Evolutionary conservation across 2,113 vertebrate genomes (phyloP), one percentile per base, ranked within the genome.

Genomic region (Shinisaurus crocodilurus): DNA sequence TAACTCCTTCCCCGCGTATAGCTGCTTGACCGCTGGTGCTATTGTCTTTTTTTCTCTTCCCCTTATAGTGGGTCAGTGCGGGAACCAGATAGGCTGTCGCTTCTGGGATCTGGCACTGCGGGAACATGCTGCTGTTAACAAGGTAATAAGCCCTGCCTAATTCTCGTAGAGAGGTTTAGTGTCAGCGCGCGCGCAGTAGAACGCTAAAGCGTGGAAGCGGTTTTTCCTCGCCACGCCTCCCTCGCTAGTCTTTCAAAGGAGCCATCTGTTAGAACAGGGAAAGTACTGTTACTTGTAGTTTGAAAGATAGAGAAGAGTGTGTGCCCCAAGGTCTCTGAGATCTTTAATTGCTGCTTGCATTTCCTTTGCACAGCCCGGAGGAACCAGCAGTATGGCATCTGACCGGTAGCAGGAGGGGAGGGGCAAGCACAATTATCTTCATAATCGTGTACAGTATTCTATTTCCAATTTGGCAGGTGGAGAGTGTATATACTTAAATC

Each of bases 71-170:
- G 99, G 99, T 18, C 99, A 99, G 94, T 99, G 99, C 94, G 99
- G 99, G 27, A 99, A 99, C 97, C 99, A 99, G 95, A 96, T 99
- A 45, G 99, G 99, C 94, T 99, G 98, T 96, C 98, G 99, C 86
- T 99, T 99, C 93, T 99, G 99, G 99, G 99, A 99, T 91, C 97
- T 99, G 90, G 99, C 98, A 57, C 94, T 99, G 81, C 95, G 98
- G 90, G 99, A 99, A 89, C 98, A 99, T 69, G 98, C 99, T 0
- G 94, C 98, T 0, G 96, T 99, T 86, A 99, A 99, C 94, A 98
- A 99, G 98, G 99, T 99, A 97, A 97, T n/a, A 18, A 90, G 57
- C 1, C 23, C 27, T n/a, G 15, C 79, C 40, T 13, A 20, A 0
- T 18, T 9, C 13, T 25, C 13, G 10, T 2, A 32, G 48, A 18